These are phyloP conservation scores for Mus minutoides DNA, from an alignment of 2,797 vertebrate species.

Conservation along the genomic window DNA sequence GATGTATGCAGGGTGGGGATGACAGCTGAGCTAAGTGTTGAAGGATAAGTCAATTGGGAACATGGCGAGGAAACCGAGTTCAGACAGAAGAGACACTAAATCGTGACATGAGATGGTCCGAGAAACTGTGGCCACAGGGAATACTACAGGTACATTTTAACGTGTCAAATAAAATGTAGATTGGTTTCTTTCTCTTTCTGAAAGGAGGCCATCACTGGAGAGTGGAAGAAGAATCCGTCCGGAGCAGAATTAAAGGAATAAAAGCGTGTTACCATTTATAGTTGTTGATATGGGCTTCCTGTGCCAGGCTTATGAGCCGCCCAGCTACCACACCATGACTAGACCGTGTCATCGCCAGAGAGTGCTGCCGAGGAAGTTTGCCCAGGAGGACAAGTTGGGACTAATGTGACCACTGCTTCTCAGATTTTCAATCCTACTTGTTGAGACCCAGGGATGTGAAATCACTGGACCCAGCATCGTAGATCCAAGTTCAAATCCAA, in stretches of 20 bases:
- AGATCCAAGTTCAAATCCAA: background rate
- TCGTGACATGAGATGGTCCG: background rate
- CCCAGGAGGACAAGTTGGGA: background rate
- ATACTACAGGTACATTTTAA: background rate
- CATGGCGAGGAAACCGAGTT: background rate
- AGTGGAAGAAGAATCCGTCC: background rate
- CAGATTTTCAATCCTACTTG: background rate
- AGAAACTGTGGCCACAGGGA: background rate
- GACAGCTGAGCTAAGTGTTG: conserved; percentile 1
- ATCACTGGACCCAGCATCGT: background rate
- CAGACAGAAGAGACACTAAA: background rate
- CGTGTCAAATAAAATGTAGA: conserved; percentile 4
- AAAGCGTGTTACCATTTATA: conserved; percentile 19
- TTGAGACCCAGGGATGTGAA: background rate
- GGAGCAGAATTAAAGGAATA: background rate
- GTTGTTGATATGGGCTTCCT: background rate
- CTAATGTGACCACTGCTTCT: background rate
- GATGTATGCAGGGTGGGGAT: background rate
- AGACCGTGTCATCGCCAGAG: background rate
- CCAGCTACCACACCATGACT: background rate
- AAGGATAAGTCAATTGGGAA: conserved; percentile 20
- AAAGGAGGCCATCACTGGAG: conserved; percentile 46
- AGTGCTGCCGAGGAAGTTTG: background rate
- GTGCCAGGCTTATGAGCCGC: background rate
- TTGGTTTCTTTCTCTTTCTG: conserved; percentile 42